Conservation (phyloP, 2,113 vertebrate species). For the Oncorhynchus kisutch region DNA sequence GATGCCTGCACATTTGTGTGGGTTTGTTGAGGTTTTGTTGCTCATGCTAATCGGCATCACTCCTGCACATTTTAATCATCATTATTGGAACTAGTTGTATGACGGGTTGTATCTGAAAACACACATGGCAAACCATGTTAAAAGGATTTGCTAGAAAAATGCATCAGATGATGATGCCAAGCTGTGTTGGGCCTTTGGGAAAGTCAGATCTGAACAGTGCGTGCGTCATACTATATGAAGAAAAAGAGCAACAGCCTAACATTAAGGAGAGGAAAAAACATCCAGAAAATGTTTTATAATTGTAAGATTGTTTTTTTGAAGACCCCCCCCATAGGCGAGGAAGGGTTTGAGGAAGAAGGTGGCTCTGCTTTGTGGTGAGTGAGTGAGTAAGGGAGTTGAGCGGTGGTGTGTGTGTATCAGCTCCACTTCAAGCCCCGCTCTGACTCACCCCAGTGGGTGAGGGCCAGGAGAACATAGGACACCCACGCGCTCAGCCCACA, state of each 20-base stretch:
- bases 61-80: constrained; percentile 22
- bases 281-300: too few relatives aligned
- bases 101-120: constrained; percentile 13
- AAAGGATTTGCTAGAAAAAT: constrained; percentile 32
- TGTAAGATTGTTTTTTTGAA: not conserved
- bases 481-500: constrained; percentile 45
- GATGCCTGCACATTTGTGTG: constrained; percentile 9
- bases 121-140: constrained; percentile 22
- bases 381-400: constrained; percentile 17
- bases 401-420: not conserved
- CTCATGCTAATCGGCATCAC: constrained; percentile 15
- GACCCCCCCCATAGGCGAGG: not conserved
- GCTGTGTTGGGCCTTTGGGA: constrained; percentile 6
- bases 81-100: constrained; percentile 28
- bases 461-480: constrained; percentile 48
- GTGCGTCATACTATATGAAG: constrained; percentile 13
- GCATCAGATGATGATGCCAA: constrained; percentile 3
- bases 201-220: constrained; percentile 8
- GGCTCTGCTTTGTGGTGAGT: constrained; percentile 22
- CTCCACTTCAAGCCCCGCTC: constrained; percentile 24
- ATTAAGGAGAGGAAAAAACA: not conserved
- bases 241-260: not conserved
- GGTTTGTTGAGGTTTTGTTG: constrained; percentile 17
- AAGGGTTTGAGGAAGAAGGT: constrained; percentile 25
- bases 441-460: constrained; percentile 50